These are phyloP conservation scores for Triplophysa yarkandensis DNA, from an alignment of 2,797 vertebrate species.

Conservation along the genomic window DNA sequence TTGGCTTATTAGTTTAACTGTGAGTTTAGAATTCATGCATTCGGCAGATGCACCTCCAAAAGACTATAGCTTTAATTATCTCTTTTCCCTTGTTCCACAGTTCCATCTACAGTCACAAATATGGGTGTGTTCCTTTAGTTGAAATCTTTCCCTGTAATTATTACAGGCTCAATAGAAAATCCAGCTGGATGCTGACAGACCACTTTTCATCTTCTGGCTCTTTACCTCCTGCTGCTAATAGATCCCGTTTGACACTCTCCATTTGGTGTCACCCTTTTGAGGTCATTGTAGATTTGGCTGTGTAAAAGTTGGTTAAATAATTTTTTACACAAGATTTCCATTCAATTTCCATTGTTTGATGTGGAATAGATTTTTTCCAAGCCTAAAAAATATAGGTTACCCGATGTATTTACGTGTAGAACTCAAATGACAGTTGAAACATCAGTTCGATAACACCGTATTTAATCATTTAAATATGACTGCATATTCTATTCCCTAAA, in stretches of 20 bases:
- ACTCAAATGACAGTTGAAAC: too few species aligned
- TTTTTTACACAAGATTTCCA: background rate
- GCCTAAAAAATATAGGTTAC: background rate
- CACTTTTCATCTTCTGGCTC: background rate
- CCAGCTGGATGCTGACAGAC: background rate
- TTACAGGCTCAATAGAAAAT: slow-evolving; percentile 1
- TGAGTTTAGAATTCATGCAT: background rate
- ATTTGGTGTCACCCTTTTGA: background rate
- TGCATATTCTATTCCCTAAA: too few species aligned
- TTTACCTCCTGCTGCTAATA: background rate
- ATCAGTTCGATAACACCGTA: too few species aligned
- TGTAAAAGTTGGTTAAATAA: background rate
- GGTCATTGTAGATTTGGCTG: background rate
- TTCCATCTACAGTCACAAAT: background rate
- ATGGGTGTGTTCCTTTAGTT: background rate
- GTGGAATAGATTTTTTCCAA: background rate
- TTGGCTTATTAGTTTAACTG: background rate
- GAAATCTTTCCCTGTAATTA: background rate
- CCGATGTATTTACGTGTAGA: too few species aligned
- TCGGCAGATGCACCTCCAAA: background rate
- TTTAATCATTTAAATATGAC: too few species aligned
- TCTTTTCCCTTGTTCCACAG: background rate
- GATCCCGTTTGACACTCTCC: background rate
- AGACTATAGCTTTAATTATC: too few species aligned
- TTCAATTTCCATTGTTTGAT: background rate